Conservation (phyloP, 2,888 invertebrate species). For the Polydrusus tereticollis region DNA sequence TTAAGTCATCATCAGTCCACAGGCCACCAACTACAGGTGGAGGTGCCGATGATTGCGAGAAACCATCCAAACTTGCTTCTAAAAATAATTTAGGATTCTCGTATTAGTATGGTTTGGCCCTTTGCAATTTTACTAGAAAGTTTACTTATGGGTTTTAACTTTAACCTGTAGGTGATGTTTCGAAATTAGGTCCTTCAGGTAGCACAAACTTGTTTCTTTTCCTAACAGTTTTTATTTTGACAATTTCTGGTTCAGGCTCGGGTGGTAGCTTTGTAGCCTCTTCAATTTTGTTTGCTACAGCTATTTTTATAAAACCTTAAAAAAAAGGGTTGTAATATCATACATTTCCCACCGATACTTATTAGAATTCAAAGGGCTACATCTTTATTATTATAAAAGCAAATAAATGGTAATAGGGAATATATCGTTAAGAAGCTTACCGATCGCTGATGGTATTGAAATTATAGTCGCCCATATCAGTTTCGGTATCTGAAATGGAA, state of each 20-base stretch:
- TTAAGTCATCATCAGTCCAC: conserved; percentile 92
- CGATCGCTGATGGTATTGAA: conserved; percentile 70
- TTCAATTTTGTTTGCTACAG: conserved; percentile 70
- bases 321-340: background rate
- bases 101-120: too few relatives aligned
- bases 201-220: conserved; percentile 74
- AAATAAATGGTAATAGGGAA: too few relatives aligned
- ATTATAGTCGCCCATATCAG: conserved; percentile 75
- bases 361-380: background rate
- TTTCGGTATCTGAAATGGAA: conserved; percentile 86
- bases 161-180: too few relatives aligned
- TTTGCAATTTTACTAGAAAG: too few relatives aligned
- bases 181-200: conserved; percentile 71
- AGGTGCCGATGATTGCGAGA: conserved; percentile 47
- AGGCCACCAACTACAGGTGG: conserved; percentile 77
- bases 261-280: conserved; percentile 73
- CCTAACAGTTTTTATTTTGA: conserved; percentile 67
- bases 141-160: too few relatives aligned
- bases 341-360: background rate
- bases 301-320: conserved; percentile 69
- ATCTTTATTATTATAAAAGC: too few relatives aligned
- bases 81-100: conserved; percentile 4
- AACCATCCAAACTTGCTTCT: conserved; percentile 21
- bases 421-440: conserved; percentile 15
- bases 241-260: conserved; percentile 65